Percentiles rank a stretch among this genome's conserved stretches.
phyloP scores from a whole-genome alignment of 2,888 invertebrate species.

The Cryptocephalus moraei region DNA sequence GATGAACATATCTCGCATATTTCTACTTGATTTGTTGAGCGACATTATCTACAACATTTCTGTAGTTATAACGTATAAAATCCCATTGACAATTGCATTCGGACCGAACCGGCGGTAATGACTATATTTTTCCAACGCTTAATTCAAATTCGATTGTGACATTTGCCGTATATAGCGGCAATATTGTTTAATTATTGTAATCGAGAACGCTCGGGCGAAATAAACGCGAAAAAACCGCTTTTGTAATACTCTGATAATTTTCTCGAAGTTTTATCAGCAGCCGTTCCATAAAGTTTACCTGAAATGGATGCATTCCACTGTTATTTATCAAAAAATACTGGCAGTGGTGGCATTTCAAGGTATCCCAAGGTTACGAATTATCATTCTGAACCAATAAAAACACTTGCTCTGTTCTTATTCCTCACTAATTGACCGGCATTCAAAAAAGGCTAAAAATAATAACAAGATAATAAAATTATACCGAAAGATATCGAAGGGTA shows the following conservation, averaged over 20 bases:
- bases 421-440: slow-evolving; percentile 28
- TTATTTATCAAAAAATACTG: slow-evolving; percentile 30
- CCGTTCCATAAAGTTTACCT: slow-evolving; percentile 28
- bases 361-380: slow-evolving; percentile 24
- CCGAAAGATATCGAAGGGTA: slow-evolving; percentile 1
- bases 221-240: slow-evolving; percentile 1
- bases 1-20: neutral
- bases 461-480: neutral
- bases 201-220: neutral
- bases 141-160: slow-evolving; percentile 15
- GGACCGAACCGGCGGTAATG: slow-evolving; percentile 2
- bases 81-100: too few relatives aligned
- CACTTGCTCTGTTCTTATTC: slow-evolving; percentile 22
- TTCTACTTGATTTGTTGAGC: slow-evolving; percentile 6
- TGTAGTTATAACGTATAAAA: too few relatives aligned
- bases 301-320: slow-evolving; percentile 23
- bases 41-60: slow-evolving; percentile 6
- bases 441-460: slow-evolving; percentile 17
- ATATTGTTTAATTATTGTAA: slow-evolving; percentile 7
- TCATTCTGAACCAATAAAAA: slow-evolving; percentile 27
- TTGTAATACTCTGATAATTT: slow-evolving; percentile 7
- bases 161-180: slow-evolving; percentile 7
- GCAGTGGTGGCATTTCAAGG: slow-evolving; percentile 25
- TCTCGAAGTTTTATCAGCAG: slow-evolving; percentile 20
- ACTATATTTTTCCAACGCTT: slow-evolving; percentile 13